Evolutionary conservation across 2,797 vertebrate species (phyloP), one percentile per base, ranked within the genome.

Genomic region (Coranthus polyacanthus): DNA sequence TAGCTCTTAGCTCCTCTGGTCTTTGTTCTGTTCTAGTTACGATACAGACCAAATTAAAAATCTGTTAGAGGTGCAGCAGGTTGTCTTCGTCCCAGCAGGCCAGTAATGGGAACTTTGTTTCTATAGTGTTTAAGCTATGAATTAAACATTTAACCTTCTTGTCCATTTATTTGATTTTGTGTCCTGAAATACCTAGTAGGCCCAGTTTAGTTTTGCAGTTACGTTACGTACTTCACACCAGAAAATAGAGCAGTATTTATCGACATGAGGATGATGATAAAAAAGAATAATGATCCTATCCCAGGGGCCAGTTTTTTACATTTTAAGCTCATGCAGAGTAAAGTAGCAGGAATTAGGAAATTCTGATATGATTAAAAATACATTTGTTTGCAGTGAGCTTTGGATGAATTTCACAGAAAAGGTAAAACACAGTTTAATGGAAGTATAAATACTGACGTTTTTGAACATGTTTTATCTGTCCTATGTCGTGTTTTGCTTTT

Each of bases 11-110:
- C 72, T 70, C 56, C 9, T 76, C 78, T 83, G 61, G 12, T 76
- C 56, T 78, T 66, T 82, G 71, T 82, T 78, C 65, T 73, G 67
- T 72, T 78, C 68, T 85, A 81, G 78, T 75, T 85, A 67, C 73
- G 77, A 85, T 85, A 79, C 79, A 84, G 81, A 88, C 37, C 84
- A 81, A 91, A 92, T 93, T 89, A 90, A 88, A 92, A 91, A 86
- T 72, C 76, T 55, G 81, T 81, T 80, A 75, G 66, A 41, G 3
- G 29, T 39, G 64, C 70, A 67, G 72, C 68, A 79, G 68, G 71
- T 59, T 72, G 59, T 69, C 62, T 52, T 11, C 43, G 1, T 68
- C 55, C 69, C 74, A 38, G 2, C 68, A 46, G 43, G 32, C 49
- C 2, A 13, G 78, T 59, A 69, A 52, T 43, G 24, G 58, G 43